Percentiles rank a stretch among this genome's conserved stretches.
phyloP scores from a whole-genome alignment of 2,888 invertebrate species.

The Epistrophella euchroma region DNA sequence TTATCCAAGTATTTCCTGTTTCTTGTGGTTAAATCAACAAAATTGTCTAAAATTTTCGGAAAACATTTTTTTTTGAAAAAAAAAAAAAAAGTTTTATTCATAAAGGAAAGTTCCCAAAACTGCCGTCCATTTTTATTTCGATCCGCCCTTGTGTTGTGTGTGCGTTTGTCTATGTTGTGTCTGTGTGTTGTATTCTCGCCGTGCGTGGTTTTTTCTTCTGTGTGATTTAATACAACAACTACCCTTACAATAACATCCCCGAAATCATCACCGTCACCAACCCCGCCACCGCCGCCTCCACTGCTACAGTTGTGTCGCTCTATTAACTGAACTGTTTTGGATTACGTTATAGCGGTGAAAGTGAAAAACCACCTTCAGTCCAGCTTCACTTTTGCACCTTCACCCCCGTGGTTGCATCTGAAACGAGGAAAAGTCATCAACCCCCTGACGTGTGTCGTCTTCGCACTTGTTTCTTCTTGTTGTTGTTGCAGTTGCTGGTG shows the following conservation, averaged over 20 bases:
- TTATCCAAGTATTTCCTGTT: background rate
- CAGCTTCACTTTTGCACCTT: background rate
- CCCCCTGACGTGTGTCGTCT: conserved; percentile 58
- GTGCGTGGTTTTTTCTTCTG: conserved; percentile 39
- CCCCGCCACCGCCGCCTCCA: background rate
- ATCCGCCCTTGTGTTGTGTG: conserved; percentile 72
- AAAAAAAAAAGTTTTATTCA: too few species aligned
- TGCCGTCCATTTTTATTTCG: conserved; percentile 77
- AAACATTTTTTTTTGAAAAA: conserved; percentile 6
- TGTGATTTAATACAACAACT: conserved; percentile 64
- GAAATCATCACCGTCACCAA: background rate
- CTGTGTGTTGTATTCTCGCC: conserved; percentile 21
- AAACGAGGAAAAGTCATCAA: conserved; percentile 69
- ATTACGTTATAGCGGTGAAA: conserved; percentile 73
- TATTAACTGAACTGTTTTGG: conserved; percentile 57
- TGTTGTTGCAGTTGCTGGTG: conserved; percentile 14
- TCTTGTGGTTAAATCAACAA: background rate
- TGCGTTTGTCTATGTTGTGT: conserved; percentile 55
- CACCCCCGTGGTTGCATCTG: background rate
- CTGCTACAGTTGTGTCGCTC: background rate
- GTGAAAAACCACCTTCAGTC: conserved; percentile 70
- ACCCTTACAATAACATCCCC: conserved; percentile 41
- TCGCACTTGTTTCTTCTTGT: conserved; percentile 24
- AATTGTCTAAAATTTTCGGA: background rate
- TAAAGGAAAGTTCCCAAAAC: conserved; percentile 79